Evolutionary conservation across 2,797 vertebrate genomes (phyloP).

Genomic region (Tapirus indicus): DNA sequence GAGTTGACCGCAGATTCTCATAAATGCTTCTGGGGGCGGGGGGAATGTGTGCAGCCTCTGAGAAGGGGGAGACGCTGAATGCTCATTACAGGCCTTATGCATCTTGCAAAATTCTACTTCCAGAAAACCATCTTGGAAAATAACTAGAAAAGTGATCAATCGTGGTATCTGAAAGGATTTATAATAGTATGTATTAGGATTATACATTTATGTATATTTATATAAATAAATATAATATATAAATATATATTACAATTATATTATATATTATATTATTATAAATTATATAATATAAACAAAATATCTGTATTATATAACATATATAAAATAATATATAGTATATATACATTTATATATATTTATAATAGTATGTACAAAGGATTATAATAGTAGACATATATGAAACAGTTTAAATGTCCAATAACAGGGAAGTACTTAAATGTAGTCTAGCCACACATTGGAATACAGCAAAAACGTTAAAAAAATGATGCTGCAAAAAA

Average conservation of each 20-base stretch:
- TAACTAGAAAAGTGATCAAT: neutral
- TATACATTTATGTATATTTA: too few relatives aligned
- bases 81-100: neutral
- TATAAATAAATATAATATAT: too few relatives aligned
- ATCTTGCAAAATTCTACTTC: neutral
- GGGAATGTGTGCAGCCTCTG: too few relatives aligned
- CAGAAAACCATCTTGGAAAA: neutral
- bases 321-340: too few relatives aligned
- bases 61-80: fast-evolving
- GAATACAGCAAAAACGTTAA: neutral
- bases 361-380: too few relatives aligned
- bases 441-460: fast-evolving
- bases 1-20: neutral
- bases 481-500: neutral
- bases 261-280: too few relatives aligned
- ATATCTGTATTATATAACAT: too few relatives aligned
- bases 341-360: too few relatives aligned
- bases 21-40: neutral
- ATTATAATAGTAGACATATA: neutral
- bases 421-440: fast-evolving
- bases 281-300: too few relatives aligned
- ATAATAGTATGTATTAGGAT: neutral
- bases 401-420: neutral
- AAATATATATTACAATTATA: too few relatives aligned
- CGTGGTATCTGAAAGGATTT: neutral